Percentiles rank a stretch among this genome's conserved stretches.
Conservation (phyloP, 2,797 vertebrate species). For the Dromococcyx pavoninus region DNA sequence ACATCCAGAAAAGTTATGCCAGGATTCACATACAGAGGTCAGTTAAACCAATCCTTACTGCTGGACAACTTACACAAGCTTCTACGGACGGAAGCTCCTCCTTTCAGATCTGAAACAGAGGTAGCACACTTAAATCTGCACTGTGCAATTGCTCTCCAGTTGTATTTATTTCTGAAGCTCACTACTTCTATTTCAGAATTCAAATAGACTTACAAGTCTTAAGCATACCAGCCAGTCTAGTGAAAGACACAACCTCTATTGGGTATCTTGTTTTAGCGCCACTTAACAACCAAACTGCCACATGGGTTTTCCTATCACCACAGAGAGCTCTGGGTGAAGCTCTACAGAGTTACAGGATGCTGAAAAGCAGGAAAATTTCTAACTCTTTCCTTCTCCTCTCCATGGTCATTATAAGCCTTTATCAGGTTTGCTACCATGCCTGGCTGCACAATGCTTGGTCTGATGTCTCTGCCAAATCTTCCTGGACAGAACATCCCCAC, state of each 20-base stretch:
- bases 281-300: background rate
- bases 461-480: background rate
- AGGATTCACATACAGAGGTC: background rate
- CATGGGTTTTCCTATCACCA: background rate
- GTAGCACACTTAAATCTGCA: background rate
- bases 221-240: background rate
- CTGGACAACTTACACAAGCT: background rate
- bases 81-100: background rate
- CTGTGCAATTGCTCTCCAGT: background rate
- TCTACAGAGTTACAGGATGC: background rate
- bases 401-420: background rate
- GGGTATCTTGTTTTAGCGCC: background rate
- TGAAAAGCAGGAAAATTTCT: background rate
- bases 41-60: background rate
- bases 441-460: background rate
- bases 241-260: background rate
- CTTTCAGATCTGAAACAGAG: background rate
- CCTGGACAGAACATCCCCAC: background rate
- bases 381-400: background rate
- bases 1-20: background rate
- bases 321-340: background rate
- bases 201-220: background rate
- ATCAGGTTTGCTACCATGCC: background rate
- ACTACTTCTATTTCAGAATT: background rate
- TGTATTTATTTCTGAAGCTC: background rate